Base-by-base conservation (phyloP, 2,797 vertebrate genomes). In the Acipenser transmontanus region DNA sequence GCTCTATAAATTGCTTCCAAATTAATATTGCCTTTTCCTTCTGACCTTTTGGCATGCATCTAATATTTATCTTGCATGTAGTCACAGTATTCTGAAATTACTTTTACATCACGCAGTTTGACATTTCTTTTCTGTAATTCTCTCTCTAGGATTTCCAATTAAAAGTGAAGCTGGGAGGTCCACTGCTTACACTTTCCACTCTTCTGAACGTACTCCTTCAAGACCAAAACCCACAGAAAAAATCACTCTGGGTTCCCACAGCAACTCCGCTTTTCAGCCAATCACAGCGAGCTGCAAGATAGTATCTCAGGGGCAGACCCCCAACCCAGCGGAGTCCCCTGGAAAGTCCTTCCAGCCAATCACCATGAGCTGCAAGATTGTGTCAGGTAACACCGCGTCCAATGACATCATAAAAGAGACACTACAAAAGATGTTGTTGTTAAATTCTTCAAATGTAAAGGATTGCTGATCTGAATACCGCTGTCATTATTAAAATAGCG, bases 361-460 rank as follows among this genome's bases (percentile, higher is more conserved):
- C 84, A 99, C 97, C 63, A 97, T 97, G 95, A 99, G 97, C 90
- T 99, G 97, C 85, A 99, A 99, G 87, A 99, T 99, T 66, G 96
- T 99, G 77, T 99, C 97, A 89, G 97, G 97, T 99, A 89, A 76
- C 34, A 34, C 34, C 34, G 34, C 34, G 4, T 34, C 34, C 34
- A 34, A 34, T 34, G 34, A 34, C 2, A 34, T 34, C 34, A 34
- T 34, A 34, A 34, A 34, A 34, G 34, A 4, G 34, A 4, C 34
- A 0, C 34, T 34, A 34, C 34, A 34, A 34, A 34, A 67, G 72
- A 34, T 34, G 4, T 34, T 34, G 34, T 34, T 34, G 34, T 34
- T 34, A 34, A 34, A 34, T 34, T 34, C 34, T 34, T 34, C 34
- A 34, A 34, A 34, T 34, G 34, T 34, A 34, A 34, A 34, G 34